Evolutionary conservation across 1,140 invertebrate species (phyloP).

Genomic region (Drosophila nebulosa): DNA sequence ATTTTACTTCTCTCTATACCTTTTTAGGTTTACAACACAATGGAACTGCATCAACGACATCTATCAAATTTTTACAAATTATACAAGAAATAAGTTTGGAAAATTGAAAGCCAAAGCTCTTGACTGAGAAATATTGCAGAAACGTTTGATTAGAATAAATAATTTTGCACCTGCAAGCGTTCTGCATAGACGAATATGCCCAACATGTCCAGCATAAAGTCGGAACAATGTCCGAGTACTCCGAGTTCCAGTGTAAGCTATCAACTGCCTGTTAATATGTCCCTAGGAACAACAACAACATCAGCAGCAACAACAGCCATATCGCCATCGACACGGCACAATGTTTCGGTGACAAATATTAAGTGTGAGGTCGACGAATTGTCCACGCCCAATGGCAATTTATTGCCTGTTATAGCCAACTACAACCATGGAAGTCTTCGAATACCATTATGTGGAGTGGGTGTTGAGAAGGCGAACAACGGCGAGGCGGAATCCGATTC

Average conservation of each 20-base stretch:
- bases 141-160: not conserved
- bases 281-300: conserved; percentile 24
- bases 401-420: conserved; percentile 71
- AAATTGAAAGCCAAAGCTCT: conserved; percentile 24
- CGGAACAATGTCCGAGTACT: conserved; percentile 59
- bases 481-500: conserved; percentile 72
- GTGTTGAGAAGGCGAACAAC: not conserved
- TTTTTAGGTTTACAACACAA: conserved; percentile 62
- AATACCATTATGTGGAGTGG: conserved; percentile 58
- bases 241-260: conserved; percentile 42
- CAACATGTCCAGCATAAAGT: conserved; percentile 75
- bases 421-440: conserved; percentile 64
- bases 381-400: conserved; percentile 65
- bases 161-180: not conserved
- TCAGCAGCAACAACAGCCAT: conserved; percentile 19
- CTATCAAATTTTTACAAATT: conserved; percentile 78
- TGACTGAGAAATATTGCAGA: not conserved
- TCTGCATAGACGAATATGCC: conserved; percentile 32
- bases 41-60: conserved; percentile 79
- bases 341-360: conserved; percentile 80
- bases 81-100: conserved; percentile 41
- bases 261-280: conserved; percentile 66
- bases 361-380: conserved; percentile 76
- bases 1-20: not conserved
- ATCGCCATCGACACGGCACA: conserved; percentile 54